Base-by-base conservation (phyloP, 2,888 invertebrate species). In the Timema cristinae region DNA sequence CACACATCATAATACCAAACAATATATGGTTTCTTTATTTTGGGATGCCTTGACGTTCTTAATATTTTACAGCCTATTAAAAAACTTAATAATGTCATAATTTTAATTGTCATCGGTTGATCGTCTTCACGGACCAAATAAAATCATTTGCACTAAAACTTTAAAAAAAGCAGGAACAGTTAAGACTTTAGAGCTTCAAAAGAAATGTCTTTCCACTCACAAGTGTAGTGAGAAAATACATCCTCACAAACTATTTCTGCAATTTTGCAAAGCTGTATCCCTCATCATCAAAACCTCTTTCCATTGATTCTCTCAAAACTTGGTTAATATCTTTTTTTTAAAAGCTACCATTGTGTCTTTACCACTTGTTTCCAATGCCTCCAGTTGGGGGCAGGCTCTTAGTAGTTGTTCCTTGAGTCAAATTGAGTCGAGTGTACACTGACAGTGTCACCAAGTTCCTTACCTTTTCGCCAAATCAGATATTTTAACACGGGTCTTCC, bases 211-310 rank as follows among this genome's bases (percentile, higher is more conserved):
- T 15, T 63, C 63, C 63, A 63, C 0, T 7, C 63, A 16, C 10
- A 63, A 63, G 63, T 4, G 2, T 32, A 13, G 6, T 63, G 63
- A 10, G 8, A 16, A 59, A 69, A 66, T 56, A 68, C 48, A 67
- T 69, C 70, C 59, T 59, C 70, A 16, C 70, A 15, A 13, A 69
- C 70, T 61, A 63, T 69, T 59, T 69, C 50, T 59, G 70, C 70
- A 59, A 61, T 32, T 61, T 69, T 50, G n/a, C 7, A 2, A 13
- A 67, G 59, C 11, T 11, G n/a, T 8, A 63, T 10, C 63, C 70
- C 47, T 69, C 70, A 48, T 54, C 50, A 63, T 69, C 61, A 59
- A 69, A 69, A 47, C 61, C n/a, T 6, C 66, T 32, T 11, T 11
- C 49, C 1, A 15, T 61, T 69, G 63, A 51, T 48, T 50, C 67